Evolutionary conservation across 92 coral and sea anemone species (phyloP).

Genomic region (Heteractis magnifica): DNA sequence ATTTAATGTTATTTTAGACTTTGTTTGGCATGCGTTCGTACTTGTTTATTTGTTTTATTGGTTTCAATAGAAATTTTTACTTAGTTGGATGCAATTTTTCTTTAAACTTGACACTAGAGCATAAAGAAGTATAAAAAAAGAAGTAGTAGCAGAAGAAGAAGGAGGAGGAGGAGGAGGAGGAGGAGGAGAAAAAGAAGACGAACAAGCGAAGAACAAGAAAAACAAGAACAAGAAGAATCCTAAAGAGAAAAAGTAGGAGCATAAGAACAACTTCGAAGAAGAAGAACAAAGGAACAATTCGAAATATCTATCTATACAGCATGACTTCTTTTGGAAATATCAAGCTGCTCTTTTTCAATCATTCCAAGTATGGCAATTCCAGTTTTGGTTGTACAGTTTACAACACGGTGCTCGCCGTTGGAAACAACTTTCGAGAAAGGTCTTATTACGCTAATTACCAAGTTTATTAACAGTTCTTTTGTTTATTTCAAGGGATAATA

Average conservation of each 20-base stretch:
- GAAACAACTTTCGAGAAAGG: not conserved
- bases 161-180: not conserved
- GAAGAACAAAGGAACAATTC: not conserved
- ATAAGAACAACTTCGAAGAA: not conserved
- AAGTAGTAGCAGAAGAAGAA: not conserved
- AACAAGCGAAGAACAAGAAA: not conserved
- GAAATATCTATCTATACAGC: not conserved
- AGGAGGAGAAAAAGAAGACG: not conserved
- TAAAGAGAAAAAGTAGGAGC: not conserved
- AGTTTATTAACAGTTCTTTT: constrained; percentile 4
- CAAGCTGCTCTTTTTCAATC: not conserved
- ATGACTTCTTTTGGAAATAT: not conserved
- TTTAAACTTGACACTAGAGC: too few relatives aligned
- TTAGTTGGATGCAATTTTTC: too few relatives aligned
- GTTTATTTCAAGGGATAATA: not conserved
- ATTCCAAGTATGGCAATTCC: not conserved
- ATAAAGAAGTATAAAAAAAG: not conserved
- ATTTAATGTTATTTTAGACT: not conserved
- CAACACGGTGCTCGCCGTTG: not conserved
- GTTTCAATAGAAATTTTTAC: too few relatives aligned
- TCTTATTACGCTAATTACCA: constrained; percentile 1
- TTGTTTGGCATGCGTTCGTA: not conserved
- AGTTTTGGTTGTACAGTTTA: not conserved
- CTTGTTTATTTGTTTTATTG: not conserved
- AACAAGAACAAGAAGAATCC: not conserved